These are phyloP conservation scores for Tokudaia muenninki DNA, from an alignment of 2,797 vertebrate species.

Conservation along the genomic window DNA sequence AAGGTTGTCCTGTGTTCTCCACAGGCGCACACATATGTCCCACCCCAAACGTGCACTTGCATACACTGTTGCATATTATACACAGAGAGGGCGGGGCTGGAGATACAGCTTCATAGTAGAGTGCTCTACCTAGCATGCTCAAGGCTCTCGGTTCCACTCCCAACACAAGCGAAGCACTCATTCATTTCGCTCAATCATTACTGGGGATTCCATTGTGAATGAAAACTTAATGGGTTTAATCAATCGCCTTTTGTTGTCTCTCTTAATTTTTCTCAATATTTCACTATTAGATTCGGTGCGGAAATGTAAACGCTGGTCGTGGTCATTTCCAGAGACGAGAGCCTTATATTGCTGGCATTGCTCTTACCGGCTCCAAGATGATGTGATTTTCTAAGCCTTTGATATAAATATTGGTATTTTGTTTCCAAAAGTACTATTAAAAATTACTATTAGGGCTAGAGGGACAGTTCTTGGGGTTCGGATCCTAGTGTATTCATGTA, in stretches of 20 bases:
- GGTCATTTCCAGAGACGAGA: constrained; percentile 39
- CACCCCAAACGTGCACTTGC: neutral
- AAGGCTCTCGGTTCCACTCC: neutral
- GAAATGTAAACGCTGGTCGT: neutral
- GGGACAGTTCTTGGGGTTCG: neutral
- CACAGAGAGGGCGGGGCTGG: neutral
- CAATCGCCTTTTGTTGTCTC: neutral
- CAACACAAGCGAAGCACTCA: neutral
- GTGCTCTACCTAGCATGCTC: too few species aligned
- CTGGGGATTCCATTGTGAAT: neutral
- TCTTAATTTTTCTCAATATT: constrained; percentile 13
- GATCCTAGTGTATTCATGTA: neutral
- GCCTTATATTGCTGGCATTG: neutral
- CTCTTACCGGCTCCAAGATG: neutral
- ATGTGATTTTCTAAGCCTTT: constrained; percentile 1
- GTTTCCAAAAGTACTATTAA: constrained; percentile 41
- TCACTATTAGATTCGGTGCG: neutral
- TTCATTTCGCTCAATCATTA: constrained; percentile 33
- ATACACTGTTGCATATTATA: too few species aligned
- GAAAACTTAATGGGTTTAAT: constrained; percentile 2
- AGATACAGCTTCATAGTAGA: neutral
- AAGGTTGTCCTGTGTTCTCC: neutral
- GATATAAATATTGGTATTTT: neutral
- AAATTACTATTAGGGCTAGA: neutral
- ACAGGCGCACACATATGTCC: neutral